Conservation (phyloP, 2,797 vertebrate genomes). For the Erethizon dorsatum region DNA sequence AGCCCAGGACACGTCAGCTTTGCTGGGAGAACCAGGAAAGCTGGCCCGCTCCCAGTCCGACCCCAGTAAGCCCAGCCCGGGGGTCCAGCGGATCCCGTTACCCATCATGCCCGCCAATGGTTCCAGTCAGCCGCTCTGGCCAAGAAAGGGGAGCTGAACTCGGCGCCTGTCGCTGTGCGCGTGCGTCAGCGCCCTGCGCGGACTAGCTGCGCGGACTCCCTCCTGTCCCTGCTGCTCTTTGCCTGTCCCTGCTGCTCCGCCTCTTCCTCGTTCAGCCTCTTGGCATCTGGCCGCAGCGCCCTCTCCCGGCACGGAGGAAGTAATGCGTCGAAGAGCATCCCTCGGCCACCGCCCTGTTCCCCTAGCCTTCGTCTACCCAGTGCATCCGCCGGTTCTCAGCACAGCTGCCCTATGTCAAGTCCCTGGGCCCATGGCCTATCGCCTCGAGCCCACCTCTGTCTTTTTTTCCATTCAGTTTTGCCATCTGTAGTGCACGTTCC, state of each 20-base stretch:
- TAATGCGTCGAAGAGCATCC: not conserved
- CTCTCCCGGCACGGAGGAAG: conserved; percentile 74
- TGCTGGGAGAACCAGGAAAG: not conserved
- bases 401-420: not conserved
- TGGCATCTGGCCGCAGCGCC: not conserved
- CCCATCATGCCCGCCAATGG: conserved; percentile 82
- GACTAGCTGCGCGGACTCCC: not conserved
- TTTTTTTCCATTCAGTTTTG: not conserved
- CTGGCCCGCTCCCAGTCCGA: not conserved
- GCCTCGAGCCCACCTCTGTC: not conserved
- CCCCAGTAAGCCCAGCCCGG: not conserved
- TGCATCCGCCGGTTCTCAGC: not conserved
- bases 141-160: not conserved
- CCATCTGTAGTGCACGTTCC: not conserved
- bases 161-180: not conserved
- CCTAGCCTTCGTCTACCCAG: not conserved
- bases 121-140: not conserved
- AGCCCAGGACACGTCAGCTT: conserved; percentile 77
- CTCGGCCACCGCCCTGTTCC: conserved; percentile 77
- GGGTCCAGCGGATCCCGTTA: conserved; percentile 68
- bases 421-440: not conserved
- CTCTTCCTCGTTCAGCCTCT: not conserved
- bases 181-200: conserved; percentile 53
- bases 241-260: too few species aligned
- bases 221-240: too few species aligned